Conservation (phyloP, 2,113 vertebrate genomes). For the Clarias magur region DNA sequence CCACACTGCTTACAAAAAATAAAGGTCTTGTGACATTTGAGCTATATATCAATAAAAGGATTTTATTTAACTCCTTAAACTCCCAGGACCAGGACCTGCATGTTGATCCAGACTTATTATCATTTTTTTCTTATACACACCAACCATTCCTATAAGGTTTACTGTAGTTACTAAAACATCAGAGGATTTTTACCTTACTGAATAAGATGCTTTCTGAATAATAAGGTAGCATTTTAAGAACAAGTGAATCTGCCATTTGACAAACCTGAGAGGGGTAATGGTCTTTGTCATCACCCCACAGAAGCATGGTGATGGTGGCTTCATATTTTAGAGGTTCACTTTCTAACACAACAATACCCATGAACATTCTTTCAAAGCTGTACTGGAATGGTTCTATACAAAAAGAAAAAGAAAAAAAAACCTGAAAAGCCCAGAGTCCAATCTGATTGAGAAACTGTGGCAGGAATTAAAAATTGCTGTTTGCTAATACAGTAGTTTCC, state of each 20-base stretch:
- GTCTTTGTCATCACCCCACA: not conserved
- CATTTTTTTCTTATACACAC: not conserved
- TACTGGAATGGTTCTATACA: not conserved
- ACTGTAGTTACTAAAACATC: not conserved
- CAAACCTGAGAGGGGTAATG: not conserved
- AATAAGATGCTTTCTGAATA: not conserved
- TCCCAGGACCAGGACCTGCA: not conserved
- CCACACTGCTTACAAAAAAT: not conserved
- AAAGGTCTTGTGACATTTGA: constrained; percentile 18
- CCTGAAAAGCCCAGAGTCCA: not conserved
- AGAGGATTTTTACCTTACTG: no score
- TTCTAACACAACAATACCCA: not conserved
- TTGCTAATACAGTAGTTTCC: not conserved
- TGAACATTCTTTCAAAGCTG: not conserved
- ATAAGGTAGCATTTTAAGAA: no score
- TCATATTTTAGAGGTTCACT: not conserved
- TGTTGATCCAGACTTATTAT: not conserved
- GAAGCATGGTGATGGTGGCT: not conserved
- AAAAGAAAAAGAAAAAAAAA: not conserved
- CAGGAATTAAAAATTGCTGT: not conserved
- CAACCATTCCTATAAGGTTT: not conserved
- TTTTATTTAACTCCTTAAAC: not conserved
- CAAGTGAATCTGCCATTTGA: not conserved
- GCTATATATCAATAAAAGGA: not conserved
- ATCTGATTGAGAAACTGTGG: not conserved